Conservation (phyloP, 2,797 vertebrate genomes). For the Tangara arthus region DNA sequence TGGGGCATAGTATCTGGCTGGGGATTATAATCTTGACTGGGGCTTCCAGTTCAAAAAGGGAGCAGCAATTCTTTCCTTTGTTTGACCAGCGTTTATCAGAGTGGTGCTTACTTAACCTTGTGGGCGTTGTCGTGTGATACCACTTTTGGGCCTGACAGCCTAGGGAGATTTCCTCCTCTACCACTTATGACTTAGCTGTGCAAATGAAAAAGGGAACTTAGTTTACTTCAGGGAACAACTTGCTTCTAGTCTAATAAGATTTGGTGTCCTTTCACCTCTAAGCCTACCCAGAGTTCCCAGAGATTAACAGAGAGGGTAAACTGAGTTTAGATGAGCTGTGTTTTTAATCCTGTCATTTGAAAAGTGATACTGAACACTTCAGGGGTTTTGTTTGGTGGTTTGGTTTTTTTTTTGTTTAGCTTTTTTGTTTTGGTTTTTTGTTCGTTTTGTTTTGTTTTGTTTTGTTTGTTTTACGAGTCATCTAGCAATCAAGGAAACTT, state of each 20-base stretch:
- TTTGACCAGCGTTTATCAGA: slow-evolving; percentile 24
- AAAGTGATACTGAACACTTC: neutral
- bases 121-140: slow-evolving; percentile 49
- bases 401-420: neutral
- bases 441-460: neutral
- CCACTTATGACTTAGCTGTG: slow-evolving; percentile 46
- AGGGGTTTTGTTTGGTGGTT: neutral
- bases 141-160: slow-evolving; percentile 40
- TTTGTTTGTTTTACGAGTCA: neutral
- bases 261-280: slow-evolving; percentile 20
- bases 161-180: slow-evolving; percentile 53
- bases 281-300: neutral
- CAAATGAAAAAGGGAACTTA: slow-evolving; percentile 55
- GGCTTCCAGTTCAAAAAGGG: slow-evolving; percentile 38
- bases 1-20: slow-evolving; percentile 6
- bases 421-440: neutral
- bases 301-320: neutral
- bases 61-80: slow-evolving; percentile 57
- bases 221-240: slow-evolving; percentile 54
- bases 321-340: neutral
- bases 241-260: slow-evolving; percentile 37
- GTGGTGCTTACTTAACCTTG: slow-evolving; percentile 39
- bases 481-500: neutral
- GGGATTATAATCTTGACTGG: slow-evolving; percentile 32
- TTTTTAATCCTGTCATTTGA: neutral